A percentile compares a stretch with the other conserved stretches of the same genome.
phyloP scores from a whole-genome alignment of 2,113 vertebrate species.

The Daubentonia madagascariensis region DNA sequence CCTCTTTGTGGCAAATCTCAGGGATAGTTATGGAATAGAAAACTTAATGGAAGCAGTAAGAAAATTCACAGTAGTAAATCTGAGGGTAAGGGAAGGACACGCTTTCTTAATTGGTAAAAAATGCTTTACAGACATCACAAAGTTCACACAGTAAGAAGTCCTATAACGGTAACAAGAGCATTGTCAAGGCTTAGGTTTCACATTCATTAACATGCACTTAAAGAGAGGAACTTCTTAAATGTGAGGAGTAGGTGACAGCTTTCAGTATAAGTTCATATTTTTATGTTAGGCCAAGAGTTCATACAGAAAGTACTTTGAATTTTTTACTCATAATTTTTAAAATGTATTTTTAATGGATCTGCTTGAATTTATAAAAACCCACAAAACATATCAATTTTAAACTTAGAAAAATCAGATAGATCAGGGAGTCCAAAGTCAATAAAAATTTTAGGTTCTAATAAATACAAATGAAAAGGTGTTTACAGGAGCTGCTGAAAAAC shows the following conservation, averaged over 20 bases:
- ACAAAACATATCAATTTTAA: constrained; percentile 8
- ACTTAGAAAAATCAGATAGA: background rate
- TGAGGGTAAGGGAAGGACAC: background rate
- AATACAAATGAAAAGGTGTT: background rate
- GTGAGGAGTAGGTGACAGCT: background rate
- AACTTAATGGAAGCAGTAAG: background rate
- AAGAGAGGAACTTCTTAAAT: background rate
- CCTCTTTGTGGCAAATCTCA: background rate
- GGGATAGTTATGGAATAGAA: background rate
- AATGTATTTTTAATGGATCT: constrained; percentile 18
- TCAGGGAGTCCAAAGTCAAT: background rate
- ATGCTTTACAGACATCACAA: background rate
- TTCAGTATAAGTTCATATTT: background rate
- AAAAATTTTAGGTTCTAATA: constrained; percentile 12
- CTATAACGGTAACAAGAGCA: background rate
- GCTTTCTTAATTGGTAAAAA: background rate
- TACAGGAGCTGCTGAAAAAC: background rate
- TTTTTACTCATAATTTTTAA: background rate
- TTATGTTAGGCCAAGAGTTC: background rate
- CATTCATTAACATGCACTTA: background rate
- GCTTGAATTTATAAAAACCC: background rate
- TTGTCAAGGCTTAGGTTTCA: background rate
- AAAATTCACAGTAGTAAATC: background rate
- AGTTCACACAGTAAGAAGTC: background rate
- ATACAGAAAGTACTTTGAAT: background rate